Base-by-base conservation (phyloP, 2,113 vertebrate genomes). In the Xyliphius kryptos region DNA sequence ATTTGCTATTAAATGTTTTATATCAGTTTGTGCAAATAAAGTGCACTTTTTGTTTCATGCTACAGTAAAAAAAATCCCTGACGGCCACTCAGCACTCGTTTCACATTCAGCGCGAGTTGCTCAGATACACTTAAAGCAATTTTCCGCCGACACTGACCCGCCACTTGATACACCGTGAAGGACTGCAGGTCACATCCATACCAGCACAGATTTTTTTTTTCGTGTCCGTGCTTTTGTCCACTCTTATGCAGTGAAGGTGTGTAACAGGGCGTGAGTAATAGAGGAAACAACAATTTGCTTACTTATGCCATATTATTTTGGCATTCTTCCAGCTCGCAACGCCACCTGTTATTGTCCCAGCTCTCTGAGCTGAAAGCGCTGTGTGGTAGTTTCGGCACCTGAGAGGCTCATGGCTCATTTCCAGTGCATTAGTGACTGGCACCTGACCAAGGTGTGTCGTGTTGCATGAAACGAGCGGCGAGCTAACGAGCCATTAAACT, bases 331-430 rank as follows among this genome's bases (percentile, higher is more conserved):
- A 40, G 48, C 44, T 48, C 16, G 47, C 64, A 43, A 15, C 22
- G 38, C 54, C 41, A 19, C 15, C 22, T 61, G 63, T 56, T 36
- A 65, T 49, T 56, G 60, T 55, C 36, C 0, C 14, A 17, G 53
- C 50, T 54, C 37, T 74, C 51, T 12, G 66, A n/a, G 62, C 63
- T 61, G 47, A 53, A 68, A 37, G 40, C 52, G 56, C 47, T 12
- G 61, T 55, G 63, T 51, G 54, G 38, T 69, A 74, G 82, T 14
- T n/a, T 46, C 71, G 55, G 68, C 72, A 71, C 70, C 69, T 65
- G 68, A 53, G 50, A 19, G 62, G 71, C 77, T 79, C 74, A 56
- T 46, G 76, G 77, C 79, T 86, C 81, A 77, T 86, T 81, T 82
- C n/a, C n/a, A n/a, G n/a, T n/a, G n/a, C n/a, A n/a, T n/a, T n/a